Evolutionary conservation across 1,140 invertebrate genomes (phyloP), one percentile per base, ranked within the genome.

Genomic region (Sycobia sp.): DNA sequence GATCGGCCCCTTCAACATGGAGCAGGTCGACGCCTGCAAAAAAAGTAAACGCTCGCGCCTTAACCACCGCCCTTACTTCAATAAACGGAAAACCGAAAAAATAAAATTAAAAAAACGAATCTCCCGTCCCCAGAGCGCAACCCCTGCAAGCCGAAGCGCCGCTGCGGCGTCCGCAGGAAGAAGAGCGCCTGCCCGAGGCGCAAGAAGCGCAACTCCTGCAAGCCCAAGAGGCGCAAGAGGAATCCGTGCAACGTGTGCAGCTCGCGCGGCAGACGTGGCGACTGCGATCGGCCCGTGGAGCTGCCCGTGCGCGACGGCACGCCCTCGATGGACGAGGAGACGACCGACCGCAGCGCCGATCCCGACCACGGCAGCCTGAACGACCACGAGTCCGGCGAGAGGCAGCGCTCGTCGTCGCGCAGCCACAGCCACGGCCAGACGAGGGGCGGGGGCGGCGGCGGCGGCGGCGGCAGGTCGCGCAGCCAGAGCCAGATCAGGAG

Each of bases 401-500:
- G 18, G 22, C 11, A 38, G 43, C n/a, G n/a, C n/a, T n/a, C n/a
- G n/a, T n/a, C n/a, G n/a, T n/a, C n/a, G n/a, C n/a, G n/a, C n/a
- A n/a, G n/a, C n/a, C n/a, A n/a, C n/a, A 18, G 57, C 9, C 39
- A 43, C 16, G 36, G 16, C 13, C 39, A 43, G 20, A 13, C 4
- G 4, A 4, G 16, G 8, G 23, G 29, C 16, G 8, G 41, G 4
- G 50, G 50, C 43, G 60, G 64, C 3, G 61, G 60, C 25, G 47
- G 67, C 22, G 34, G 70, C 29, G 63, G 38, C 8, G 49, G 67
- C n/a, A 49, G 56, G 16, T 60, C 61, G n/a, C 18, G 60, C 58
- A 36, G 58, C 11, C 53, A 56, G 11, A 63, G 44, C 32, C 4
- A 14, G 0, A 23, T 1, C n/a, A 32, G 36, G 10, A 54, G 59